Conservation (phyloP, 2,113 vertebrate genomes). For the Mormyrus lacerda region DNA sequence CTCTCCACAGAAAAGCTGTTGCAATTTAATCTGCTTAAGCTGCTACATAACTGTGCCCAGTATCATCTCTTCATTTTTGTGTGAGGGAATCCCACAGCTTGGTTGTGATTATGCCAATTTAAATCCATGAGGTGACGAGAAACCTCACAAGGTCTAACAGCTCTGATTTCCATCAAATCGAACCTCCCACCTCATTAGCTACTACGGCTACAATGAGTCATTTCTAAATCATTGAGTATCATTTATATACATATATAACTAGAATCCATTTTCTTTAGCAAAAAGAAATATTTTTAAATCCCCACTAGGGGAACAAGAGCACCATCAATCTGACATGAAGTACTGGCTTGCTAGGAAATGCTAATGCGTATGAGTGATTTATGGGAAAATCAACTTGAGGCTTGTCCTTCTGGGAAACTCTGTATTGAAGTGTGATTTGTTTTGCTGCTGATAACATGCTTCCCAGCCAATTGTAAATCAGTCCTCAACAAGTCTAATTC, state of each 20-base stretch:
- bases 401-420: not conserved
- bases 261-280: not conserved
- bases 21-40: not conserved
- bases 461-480: not conserved
- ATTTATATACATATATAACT: not conserved
- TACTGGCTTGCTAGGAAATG: slow-evolving; percentile 4
- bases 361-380: not conserved
- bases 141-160: not conserved
- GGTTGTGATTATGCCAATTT: not conserved
- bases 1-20: not conserved
- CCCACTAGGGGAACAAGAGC: not conserved
- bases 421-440: not conserved
- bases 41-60: not conserved
- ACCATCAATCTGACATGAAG: not conserved
- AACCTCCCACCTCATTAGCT: not conserved
- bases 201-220: not conserved
- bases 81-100: not conserved
- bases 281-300: not conserved
- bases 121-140: not conserved
- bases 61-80: not conserved
- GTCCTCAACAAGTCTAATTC: slow-evolving; percentile 1
- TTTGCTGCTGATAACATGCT: not conserved
- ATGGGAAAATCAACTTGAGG: not conserved
- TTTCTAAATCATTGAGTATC: not conserved
- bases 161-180: not conserved